phyloP scores from a whole-genome alignment of 2,888 invertebrate genomes.

The Ophion ventricosus region DNA sequence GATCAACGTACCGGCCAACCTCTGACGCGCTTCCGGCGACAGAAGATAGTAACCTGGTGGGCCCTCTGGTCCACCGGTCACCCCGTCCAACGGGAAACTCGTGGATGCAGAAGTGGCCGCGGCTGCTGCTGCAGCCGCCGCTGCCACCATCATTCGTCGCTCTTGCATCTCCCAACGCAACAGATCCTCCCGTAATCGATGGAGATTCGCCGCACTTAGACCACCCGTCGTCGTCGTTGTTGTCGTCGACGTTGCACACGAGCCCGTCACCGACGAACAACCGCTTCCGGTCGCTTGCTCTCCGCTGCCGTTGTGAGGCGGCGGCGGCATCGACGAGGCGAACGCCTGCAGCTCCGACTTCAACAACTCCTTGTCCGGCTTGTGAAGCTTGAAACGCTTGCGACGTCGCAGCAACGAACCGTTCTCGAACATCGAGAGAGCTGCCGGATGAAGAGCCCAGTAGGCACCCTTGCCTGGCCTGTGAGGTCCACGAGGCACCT shows the following conservation, averaged over 20 bases:
- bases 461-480: conserved; percentile 93
- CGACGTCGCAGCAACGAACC: conserved; percentile 91
- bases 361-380: conserved; percentile 87
- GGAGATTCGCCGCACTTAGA: conserved; percentile 79
- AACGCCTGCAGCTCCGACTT: conserved; percentile 82
- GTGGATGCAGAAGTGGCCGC: conserved; percentile 76
- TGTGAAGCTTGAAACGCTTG: conserved; percentile 93
- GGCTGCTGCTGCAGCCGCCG: conserved; percentile 77
- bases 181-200: conserved; percentile 80
- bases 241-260: conserved; percentile 79
- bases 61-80: conserved; percentile 57
- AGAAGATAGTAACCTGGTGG: conserved; percentile 80
- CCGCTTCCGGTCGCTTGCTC: conserved; percentile 67
- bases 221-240: conserved; percentile 58
- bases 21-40: conserved; percentile 76
- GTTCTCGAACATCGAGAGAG: conserved; percentile 94
- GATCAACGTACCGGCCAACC: conserved; percentile 68
- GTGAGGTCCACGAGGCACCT: conserved; percentile 90
- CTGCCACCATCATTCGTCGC: conserved; percentile 80
- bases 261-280: conserved; percentile 67
- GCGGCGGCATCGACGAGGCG: conserved; percentile 81
- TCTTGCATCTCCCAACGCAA: conserved; percentile 82
- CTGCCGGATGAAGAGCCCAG: conserved; percentile 92
- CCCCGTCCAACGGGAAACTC: conserved; percentile 61
- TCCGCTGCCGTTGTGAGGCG: conserved; percentile 61